Evolutionary conservation across 1,140 invertebrate genomes (phyloP), one percentile per base, ranked within the genome.

Genomic region (Ooceraea biroi): DNA sequence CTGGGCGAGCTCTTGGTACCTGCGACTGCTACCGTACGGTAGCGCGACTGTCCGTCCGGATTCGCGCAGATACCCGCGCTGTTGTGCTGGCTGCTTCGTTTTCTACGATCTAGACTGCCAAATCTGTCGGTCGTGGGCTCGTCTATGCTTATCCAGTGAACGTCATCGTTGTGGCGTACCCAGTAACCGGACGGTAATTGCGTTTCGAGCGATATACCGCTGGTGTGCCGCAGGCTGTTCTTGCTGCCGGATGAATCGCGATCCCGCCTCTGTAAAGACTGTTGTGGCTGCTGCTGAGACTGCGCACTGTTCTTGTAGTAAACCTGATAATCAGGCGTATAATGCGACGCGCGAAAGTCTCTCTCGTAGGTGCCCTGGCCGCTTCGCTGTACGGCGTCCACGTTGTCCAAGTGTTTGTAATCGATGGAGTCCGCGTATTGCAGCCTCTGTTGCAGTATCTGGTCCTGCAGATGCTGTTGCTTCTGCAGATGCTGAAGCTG

Each of bases 101-200:
- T 95, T 91, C 96, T 94, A 41, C 96, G 94, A 91, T 96, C 96
- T 58, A 96, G 92, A 91, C 96, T 96, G 30, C 96, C 95, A 89
- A 96, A 96, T 88, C 95, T 95, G 83, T 94, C 93, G 0, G 86
- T 11, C 52, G 86, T 55, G 17, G 84, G 12, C 48, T 90, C 91
- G 12, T 93, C 92, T 2, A 92, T 91, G 0, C 90, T 84, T n/a
- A 91, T 93, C 91, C 93, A 94, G n/a, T 93, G 85, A 10, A 93
- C 91, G 30, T 94, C 93, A 19, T 93, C 92, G n/a, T 93, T 90
- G 11, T 92, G 87, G 19, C 93, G 90, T 58, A 93, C 88, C 91
- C 91, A 94, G 46, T 93, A 92, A 1, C 93, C 92, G 0, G 87
- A 76, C 1, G 91, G 82, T 0, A 91, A 58, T 36, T 93, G 91